Percentiles rank a stretch among this genome's conserved stretches.
Evolutionary conservation across 1,140 invertebrate genomes (phyloP).

Genomic region (Drosophila murphyi): DNA sequence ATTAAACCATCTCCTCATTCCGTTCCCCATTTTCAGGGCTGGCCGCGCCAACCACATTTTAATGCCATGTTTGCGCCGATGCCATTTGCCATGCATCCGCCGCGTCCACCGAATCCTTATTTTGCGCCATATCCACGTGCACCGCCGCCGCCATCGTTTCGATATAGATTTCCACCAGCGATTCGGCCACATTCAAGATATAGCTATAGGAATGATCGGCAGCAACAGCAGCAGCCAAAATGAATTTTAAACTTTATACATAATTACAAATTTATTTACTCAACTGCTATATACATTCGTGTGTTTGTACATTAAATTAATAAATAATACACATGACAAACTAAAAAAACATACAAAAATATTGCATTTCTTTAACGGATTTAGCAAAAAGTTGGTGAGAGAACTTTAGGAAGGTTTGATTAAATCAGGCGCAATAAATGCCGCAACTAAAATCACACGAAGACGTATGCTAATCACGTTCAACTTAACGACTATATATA

Average conservation of each 20-base stretch:
- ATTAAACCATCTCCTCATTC: neutral
- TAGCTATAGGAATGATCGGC: constrained; percentile 40
- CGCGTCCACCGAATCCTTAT: constrained; percentile 12
- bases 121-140: constrained; percentile 3
- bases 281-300: constrained; percentile 74
- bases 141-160: neutral
- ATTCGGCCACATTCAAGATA: constrained; percentile 37
- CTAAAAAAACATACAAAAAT: constrained; percentile 67
- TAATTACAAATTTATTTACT: constrained; percentile 74
- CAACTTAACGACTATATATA: constrained; percentile 59
- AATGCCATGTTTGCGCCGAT: constrained; percentile 39
- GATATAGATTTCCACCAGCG: constrained; percentile 9
- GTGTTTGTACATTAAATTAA: constrained; percentile 76
- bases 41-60: constrained; percentile 31
- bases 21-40: constrained; percentile 34
- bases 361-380: constrained; percentile 61
- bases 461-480: constrained; percentile 55
- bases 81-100: constrained; percentile 21
- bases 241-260: constrained; percentile 36
- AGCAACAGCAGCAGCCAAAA: neutral
- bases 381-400: constrained; percentile 3
- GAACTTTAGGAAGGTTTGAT: constrained; percentile 45
- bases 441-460: constrained; percentile 62
- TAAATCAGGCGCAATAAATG: constrained; percentile 65
- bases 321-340: constrained; percentile 66